Conservation (phyloP, 2,888 invertebrate genomes). For the Urechis unicinctus region DNA sequence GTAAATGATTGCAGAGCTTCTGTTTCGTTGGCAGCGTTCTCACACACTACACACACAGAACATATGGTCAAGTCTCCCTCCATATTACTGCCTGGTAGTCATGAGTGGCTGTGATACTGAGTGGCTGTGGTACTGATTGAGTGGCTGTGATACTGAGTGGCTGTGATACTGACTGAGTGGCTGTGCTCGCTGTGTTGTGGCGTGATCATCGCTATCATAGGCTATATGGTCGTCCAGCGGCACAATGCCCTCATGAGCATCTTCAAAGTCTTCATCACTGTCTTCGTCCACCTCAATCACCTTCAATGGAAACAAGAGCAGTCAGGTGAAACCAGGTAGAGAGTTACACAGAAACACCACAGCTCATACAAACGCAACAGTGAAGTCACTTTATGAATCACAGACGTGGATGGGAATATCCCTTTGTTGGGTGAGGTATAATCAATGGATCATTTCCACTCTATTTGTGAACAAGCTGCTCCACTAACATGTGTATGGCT, state of each 20-base stretch:
- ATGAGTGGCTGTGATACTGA: neutral
- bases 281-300: constrained; percentile 27
- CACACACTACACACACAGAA: constrained; percentile 63
- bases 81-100: neutral
- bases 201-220: constrained; percentile 3
- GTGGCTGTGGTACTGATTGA: neutral
- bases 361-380: no score
- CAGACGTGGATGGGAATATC: no score
- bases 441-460: no score
- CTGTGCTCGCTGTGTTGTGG: constrained; percentile 2
- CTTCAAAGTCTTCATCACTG: constrained; percentile 69
- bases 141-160: neutral
- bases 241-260: constrained; percentile 73
- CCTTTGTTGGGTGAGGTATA: no score
- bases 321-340: no score
- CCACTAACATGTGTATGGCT: no score
- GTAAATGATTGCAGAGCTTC: constrained; percentile 80
- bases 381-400: no score
- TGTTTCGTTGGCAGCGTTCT: constrained; percentile 76
- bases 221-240: constrained; percentile 68
- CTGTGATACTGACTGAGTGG: constrained; percentile 16
- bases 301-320: neutral
- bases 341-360: no score
- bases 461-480: no score
- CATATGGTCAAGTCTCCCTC: neutral